Conservation (phyloP, 2,888 invertebrate genomes). For the Chrysolina americana region DNA sequence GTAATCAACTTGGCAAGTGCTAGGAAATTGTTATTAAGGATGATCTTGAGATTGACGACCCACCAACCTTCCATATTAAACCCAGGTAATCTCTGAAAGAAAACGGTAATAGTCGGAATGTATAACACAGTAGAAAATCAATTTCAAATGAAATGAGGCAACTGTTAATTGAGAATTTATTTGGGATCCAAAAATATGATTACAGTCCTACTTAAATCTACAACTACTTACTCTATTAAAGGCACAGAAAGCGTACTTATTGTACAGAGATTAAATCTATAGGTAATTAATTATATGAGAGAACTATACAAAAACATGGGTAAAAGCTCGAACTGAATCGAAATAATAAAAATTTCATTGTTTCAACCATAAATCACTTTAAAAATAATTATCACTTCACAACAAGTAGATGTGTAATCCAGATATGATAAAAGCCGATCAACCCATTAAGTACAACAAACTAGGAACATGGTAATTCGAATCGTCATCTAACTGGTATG, state of each 20-base stretch:
- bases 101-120: too few relatives aligned
- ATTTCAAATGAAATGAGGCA: background rate
- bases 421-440: slow-evolving; percentile 42
- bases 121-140: too few relatives aligned
- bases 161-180: slow-evolving; percentile 52
- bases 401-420: slow-evolving; percentile 34
- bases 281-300: slow-evolving; percentile 52
- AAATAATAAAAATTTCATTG: slow-evolving; percentile 45
- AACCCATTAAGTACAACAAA: slow-evolving; percentile 56
- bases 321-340: slow-evolving; percentile 49
- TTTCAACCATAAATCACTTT: slow-evolving; percentile 44
- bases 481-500: slow-evolving; percentile 41
- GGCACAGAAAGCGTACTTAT: slow-evolving; percentile 70
- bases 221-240: slow-evolving; percentile 65
- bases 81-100: too few relatives aligned
- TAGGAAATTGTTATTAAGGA: too few relatives aligned
- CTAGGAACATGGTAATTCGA: slow-evolving; percentile 51
- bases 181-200: slow-evolving; percentile 66
- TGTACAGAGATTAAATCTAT: slow-evolving; percentile 65
- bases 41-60: too few relatives aligned
- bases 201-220: slow-evolving; percentile 66
- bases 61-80: too few relatives aligned
- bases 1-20: too few relatives aligned
- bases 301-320: slow-evolving; percentile 59
- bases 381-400: slow-evolving; percentile 45